Conservation (phyloP, 2,888 invertebrate species). For the Alloscopus bannaensis region DNA sequence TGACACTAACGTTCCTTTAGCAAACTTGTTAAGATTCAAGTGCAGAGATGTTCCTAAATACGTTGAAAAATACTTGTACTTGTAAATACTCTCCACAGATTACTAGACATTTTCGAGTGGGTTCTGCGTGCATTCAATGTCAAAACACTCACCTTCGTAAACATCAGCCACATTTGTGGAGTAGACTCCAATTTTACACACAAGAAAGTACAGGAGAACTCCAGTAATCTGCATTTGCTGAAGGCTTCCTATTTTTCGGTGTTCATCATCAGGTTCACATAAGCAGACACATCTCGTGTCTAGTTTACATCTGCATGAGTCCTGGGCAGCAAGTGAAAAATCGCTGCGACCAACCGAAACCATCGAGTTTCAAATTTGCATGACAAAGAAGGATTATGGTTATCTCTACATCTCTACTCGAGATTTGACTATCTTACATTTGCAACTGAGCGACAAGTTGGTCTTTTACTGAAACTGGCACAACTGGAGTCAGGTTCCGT, state of each 20-base stretch:
- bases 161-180: neutral
- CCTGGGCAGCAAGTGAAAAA: neutral
- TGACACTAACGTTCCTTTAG: neutral
- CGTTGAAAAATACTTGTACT: neutral
- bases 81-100: neutral
- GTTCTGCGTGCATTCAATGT: neutral
- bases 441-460: constrained; percentile 8
- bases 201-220: constrained; percentile 12
- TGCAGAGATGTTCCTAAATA: neutral
- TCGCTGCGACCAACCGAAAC: neutral
- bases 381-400: neutral
- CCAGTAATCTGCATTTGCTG: constrained; percentile 10
- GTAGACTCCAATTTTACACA: constrained; percentile 12
- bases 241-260: neutral
- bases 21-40: constrained; percentile 2
- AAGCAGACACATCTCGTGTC: neutral
- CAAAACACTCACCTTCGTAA: neutral
- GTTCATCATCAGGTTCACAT: constrained; percentile 23
- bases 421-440: neutral
- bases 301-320: constrained; percentile 9
- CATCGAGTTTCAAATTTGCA: too few relatives aligned
- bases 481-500: constrained; percentile 6
- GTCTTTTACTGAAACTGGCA: neutral
- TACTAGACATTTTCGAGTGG: neutral
- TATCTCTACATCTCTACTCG: neutral